A percentile compares a stretch with the other conserved stretches of the same genome.
These are phyloP conservation scores for Neopipo cinnamomea DNA, from an alignment of 2,113 vertebrate species.

Conservation along the genomic window DNA sequence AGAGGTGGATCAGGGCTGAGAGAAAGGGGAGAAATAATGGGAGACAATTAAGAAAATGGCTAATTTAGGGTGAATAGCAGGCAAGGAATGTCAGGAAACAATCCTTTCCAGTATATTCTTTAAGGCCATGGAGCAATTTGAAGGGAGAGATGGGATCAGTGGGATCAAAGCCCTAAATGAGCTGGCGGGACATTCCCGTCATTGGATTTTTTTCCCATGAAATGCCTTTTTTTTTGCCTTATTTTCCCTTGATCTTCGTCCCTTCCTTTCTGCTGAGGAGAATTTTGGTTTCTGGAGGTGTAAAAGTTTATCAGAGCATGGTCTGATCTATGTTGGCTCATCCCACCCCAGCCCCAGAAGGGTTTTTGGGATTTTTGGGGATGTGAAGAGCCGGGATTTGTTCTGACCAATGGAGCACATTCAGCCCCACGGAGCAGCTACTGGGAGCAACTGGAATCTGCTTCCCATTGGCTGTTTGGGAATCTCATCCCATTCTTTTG, in stretches of 20 bases:
- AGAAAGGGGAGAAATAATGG: neutral
- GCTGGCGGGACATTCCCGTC: neutral
- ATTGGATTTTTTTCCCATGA: neutral
- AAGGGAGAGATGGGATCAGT: neutral
- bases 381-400: neutral
- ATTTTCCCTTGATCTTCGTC: neutral
- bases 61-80: constrained; percentile 31
- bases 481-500: neutral
- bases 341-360: neutral
- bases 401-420: neutral
- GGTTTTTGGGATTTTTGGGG: neutral
- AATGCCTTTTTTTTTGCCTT: neutral
- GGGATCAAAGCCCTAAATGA: neutral
- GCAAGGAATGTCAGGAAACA: constrained; percentile 34
- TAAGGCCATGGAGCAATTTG: neutral
- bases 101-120: constrained; percentile 10
- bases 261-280: neutral
- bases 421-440: neutral
- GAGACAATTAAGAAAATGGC: constrained; percentile 9
- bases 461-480: neutral
- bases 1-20: neutral
- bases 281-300: accelerated
- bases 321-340: neutral
- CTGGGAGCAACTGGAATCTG: neutral
- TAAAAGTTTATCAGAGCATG: neutral